Evolutionary conservation across 2,888 invertebrate genomes (phyloP), one percentile per base, ranked within the genome.

Genomic region (Oscheius sp.): DNA sequence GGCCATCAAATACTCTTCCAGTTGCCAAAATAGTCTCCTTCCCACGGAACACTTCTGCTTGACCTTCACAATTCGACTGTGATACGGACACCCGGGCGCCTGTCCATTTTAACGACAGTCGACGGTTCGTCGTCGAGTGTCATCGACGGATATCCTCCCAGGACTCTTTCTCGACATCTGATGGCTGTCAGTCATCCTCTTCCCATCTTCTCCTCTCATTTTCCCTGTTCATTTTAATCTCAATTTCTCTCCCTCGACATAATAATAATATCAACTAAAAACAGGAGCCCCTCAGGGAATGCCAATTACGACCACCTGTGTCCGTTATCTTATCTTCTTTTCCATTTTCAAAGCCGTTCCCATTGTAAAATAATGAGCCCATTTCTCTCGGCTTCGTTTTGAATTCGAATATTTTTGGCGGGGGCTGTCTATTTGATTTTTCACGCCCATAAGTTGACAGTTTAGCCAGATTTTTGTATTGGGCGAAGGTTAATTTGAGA

Each of bases 271-370:
- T 3, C 35, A 9, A 9, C 35, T 23, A 43, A 61, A 61, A 61
- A 61, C 61, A 61, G 61, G n/a, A 61, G 45, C 29, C 29, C 18
- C 49, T 18, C 13, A 13, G 29, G 25, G 35, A n/a, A n/a, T 35
- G 35, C 35, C 25, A 61, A 61, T 61, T 61, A 61, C 61, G 61
- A 61, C 43, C 61, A 61, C 61, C 59, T 59, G 46, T n/a, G 12
- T 13, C 64, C 46, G 49, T n/a, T 66, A 66, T 66, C 66, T 66
- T 66, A 66, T 66, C 66, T 63, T 35, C 35, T 18, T 63, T 45
- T 61, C 43, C 18, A n/a, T 66, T 49, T 35, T 35, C 35, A 9
- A 35, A 35, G 25, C 66, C 52, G 66, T 66, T 66, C 52, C 41
- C 18, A 66, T 52, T 66, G 61, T 43, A 61, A 61, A 61, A 55